Conservation (phyloP, 1,140 invertebrate species). For the Arctopsyche grandis region DNA sequence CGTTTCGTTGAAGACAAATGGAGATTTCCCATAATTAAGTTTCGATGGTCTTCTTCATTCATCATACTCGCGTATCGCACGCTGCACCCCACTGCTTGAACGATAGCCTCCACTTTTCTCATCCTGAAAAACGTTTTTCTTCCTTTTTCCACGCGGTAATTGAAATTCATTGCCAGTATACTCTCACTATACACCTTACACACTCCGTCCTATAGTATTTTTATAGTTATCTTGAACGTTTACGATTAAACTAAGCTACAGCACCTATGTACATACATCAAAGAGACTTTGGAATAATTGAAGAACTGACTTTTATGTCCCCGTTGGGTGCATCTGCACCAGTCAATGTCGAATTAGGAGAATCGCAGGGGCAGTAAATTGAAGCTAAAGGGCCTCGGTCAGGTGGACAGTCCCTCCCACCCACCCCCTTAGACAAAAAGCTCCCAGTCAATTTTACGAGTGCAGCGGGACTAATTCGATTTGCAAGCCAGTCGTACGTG, state of each 20-base stretch:
- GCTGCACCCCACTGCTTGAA: slow-evolving; percentile 25
- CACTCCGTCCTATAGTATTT: neutral
- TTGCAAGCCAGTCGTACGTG: neutral
- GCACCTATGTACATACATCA: neutral
- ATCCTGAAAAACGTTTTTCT: neutral
- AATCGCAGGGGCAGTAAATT: neutral
- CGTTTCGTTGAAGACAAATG: slow-evolving; percentile 12
- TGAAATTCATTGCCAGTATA: slow-evolving; percentile 21
- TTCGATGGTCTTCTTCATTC: slow-evolving; percentile 29
- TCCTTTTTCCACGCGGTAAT: neutral
- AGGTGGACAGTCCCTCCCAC: neutral
- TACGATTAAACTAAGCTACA: neutral
- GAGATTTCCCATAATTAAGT: slow-evolving; percentile 26
- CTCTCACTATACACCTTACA: neutral
- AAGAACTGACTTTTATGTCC: neutral
- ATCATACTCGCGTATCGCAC: slow-evolving; percentile 17
- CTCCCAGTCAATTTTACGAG: slow-evolving; percentile 25
- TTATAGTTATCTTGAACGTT: neutral
- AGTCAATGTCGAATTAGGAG: neutral
- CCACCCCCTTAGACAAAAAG: slow-evolving; percentile 13
- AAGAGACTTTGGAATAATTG: neutral
- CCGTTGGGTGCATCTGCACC: neutral
- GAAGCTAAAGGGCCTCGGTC: slow-evolving; percentile 24
- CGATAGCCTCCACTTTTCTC: slow-evolving; percentile 22
- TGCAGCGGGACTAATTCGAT: slow-evolving; percentile 23